phyloP scores from a whole-genome alignment of 2,113 vertebrate genomes.

The Heptranchias perlo region DNA sequence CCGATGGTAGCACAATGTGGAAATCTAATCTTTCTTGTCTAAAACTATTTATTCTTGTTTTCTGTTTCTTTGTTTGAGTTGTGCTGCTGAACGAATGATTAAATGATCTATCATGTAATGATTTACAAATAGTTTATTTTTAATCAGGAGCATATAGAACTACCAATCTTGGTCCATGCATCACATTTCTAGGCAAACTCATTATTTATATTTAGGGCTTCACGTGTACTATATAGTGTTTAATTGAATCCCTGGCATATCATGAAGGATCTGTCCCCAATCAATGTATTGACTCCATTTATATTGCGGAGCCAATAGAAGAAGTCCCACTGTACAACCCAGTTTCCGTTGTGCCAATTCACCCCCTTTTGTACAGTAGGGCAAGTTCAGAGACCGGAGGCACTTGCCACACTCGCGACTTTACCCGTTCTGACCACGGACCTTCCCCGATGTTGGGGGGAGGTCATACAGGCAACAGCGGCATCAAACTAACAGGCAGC shows the following conservation, averaged over 20 bases:
- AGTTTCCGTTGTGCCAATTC: background rate
- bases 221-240: background rate
- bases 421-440: background rate
- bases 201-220: background rate
- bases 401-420: background rate
- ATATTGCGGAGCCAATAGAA: background rate
- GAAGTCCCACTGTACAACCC: no score
- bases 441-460: background rate
- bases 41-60: slow-evolving; percentile 18
- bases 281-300: background rate
- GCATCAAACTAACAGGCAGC: background rate
- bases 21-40: background rate
- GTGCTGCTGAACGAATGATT: background rate
- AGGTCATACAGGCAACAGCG: background rate
- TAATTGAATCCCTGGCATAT: background rate
- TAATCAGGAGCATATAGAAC: background rate
- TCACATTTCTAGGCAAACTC: slow-evolving; percentile 12
- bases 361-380: background rate
- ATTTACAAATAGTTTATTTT: slow-evolving; percentile 17
- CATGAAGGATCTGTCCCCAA: background rate
- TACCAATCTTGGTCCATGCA: background rate
- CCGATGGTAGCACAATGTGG: background rate
- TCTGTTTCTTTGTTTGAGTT: slow-evolving; percentile 20
- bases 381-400: background rate
- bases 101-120: background rate